phyloP scores from a whole-genome alignment of 2,797 vertebrate genomes.

The Ammospiza maritima region DNA sequence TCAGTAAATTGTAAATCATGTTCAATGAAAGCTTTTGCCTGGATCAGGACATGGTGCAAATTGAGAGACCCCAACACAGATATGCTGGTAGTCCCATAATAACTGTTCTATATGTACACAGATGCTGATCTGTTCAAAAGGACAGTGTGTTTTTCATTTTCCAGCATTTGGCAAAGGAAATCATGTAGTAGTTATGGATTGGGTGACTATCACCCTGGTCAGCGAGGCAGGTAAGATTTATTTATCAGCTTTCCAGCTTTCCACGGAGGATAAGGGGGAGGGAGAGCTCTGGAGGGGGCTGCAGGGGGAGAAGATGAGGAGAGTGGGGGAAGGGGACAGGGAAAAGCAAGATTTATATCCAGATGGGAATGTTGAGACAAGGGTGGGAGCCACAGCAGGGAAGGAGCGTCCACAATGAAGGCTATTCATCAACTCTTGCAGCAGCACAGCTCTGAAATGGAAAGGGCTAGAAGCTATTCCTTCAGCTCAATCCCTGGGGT shows the following conservation, averaged over 20 bases:
- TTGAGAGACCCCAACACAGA: conserved; percentile 25
- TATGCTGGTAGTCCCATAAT: conserved; percentile 44
- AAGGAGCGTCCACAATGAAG: conserved; percentile 70
- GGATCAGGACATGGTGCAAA: neutral
- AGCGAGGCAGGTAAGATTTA: conserved; percentile 57
- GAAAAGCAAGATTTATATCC: conserved; percentile 75
- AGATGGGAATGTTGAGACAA: conserved; percentile 69
- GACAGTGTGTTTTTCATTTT: conserved; percentile 64
- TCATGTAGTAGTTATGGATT: conserved; percentile 64
- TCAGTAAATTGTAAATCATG: conserved; percentile 24
- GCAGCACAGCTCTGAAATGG: conserved; percentile 55
- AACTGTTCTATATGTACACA: conserved; percentile 48
- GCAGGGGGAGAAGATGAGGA: conserved; percentile 4
- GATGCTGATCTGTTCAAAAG: conserved; percentile 60
- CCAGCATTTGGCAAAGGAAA: conserved; percentile 58
- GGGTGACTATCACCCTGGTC: conserved; percentile 66
- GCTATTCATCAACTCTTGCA: conserved; percentile 70
- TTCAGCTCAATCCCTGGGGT: conserved; percentile 60
- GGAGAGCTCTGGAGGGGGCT: neutral
- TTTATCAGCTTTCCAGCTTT: conserved; percentile 65
- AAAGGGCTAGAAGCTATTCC: conserved; percentile 62
- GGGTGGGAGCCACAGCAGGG: conserved; percentile 51
- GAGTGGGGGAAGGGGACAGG: conserved; percentile 36
- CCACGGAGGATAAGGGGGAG: conserved; percentile 1
- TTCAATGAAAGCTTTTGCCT: conserved; percentile 36